A percentile compares a stretch with the other conserved stretches of the same genome.
These are phyloP conservation scores for Thryonomys swinderianus DNA, from an alignment of 2,113 vertebrate genomes.

Conservation along the genomic window DNA sequence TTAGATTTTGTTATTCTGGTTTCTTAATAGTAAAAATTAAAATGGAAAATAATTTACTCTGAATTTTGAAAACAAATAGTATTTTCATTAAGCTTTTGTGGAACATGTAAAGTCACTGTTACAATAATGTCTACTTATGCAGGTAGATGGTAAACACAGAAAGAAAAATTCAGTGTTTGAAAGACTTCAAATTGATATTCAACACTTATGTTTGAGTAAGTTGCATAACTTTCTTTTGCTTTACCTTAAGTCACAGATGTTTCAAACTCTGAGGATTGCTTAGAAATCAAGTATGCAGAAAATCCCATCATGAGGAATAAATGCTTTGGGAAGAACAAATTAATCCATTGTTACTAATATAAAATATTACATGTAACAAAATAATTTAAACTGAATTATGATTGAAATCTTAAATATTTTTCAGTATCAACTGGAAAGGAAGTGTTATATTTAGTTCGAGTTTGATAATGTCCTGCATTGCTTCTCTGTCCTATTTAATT, in stretches of 20 bases:
- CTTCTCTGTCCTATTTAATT: slow-evolving; percentile 48
- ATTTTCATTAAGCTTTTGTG: slow-evolving; percentile 23
- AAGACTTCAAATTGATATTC: slow-evolving; percentile 97
- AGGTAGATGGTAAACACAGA: slow-evolving; percentile 97
- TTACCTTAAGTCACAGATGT: not conserved
- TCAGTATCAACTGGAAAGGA: slow-evolving; percentile 2
- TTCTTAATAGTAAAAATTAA: slow-evolving; percentile 56
- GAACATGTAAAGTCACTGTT: slow-evolving; percentile 22
- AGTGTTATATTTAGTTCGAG: not conserved
- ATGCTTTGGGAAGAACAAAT: not conserved
- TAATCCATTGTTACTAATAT: not conserved
- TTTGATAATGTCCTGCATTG: slow-evolving; percentile 12
- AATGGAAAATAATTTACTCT: slow-evolving; percentile 38
- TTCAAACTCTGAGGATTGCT: slow-evolving; percentile 32
- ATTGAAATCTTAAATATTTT: slow-evolving; percentile 3
- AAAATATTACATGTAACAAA: not conserved
- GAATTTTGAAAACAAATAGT: slow-evolving; percentile 56
- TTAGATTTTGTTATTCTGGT: slow-evolving; percentile 6
- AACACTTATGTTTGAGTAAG: slow-evolving; percentile 96
- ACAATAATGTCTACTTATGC: slow-evolving; percentile 55
- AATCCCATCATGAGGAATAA: not conserved
- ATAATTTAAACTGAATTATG: slow-evolving; percentile 12
- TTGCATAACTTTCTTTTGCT: slow-evolving; percentile 56
- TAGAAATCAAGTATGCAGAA: not conserved
- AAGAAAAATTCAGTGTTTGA: slow-evolving; percentile 89